Base-by-base conservation (phyloP, 2,888 invertebrate genomes). In the Brachypterus glaber region DNA sequence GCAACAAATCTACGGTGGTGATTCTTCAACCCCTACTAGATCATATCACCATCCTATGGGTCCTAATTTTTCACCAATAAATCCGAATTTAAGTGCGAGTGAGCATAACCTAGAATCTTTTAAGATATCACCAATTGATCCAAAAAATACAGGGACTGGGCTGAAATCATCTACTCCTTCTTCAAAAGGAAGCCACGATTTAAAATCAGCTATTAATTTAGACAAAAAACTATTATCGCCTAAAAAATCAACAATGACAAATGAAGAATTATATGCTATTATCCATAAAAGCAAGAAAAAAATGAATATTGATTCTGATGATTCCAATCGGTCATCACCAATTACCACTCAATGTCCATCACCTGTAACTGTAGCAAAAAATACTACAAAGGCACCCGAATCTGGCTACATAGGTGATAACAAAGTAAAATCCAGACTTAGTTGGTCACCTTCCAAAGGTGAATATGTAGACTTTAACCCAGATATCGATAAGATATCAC, bases 201-300 rank as follows among this genome's bases (percentile, higher is more conserved):
- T 58, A 51, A 73, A 70, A 53, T 69, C 69, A 35, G 65, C 70
- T 5, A 48, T 66, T 2, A 70, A 76, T 51, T 64, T 75, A 25
- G 67, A 67, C 42, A 64, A 65, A 4, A 72, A 68, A 56, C 51
- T 76, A 41, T 52, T 79, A 5, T 79, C 79, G 2, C 79, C 81
- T 0, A 77, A 78, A 14, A 80, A 77, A 60, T 79, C 80, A 2
- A 77, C 77, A 0, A 81, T 84, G 79, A 79, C 79, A n/a, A 81
- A 82, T 49, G 83, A 84, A 56, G 82, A 84, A 59, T 64, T 84
- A 2, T 83, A 81, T 54, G 79, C 82, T 2, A 79, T 80, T 11
- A 82, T 84, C 46, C 82, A 84, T 57, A 82, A 82, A 60, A 81
- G 80, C 49, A 83, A 82, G 58, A 80, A 79, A 62, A 76, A 77